These are phyloP conservation scores for Cotesia congregata DNA, from an alignment of 2,888 invertebrate species.

Conservation along the genomic window DNA sequence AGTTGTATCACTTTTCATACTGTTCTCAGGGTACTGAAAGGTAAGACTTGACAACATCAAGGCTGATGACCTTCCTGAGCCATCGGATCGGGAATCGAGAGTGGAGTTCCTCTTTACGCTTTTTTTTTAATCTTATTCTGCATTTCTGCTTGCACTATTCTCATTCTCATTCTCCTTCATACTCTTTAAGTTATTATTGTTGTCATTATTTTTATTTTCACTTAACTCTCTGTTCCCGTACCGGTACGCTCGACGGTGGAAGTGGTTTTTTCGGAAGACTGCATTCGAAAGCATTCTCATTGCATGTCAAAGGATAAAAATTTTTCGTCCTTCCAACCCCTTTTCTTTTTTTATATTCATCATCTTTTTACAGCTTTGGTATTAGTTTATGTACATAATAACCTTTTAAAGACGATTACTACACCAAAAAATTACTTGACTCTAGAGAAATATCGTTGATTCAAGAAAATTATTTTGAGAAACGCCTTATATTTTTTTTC, in stretches of 20 bases:
- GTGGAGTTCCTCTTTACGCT: background rate
- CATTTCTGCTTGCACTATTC: background rate
- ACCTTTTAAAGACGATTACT: background rate
- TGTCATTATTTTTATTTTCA: background rate
- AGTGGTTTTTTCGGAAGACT: conserved; percentile 50
- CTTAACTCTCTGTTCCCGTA: conserved; percentile 28
- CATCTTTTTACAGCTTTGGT: background rate
- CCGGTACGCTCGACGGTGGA: conserved; percentile 39
- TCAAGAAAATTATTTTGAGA: background rate
- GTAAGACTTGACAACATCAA: conserved; percentile 11
- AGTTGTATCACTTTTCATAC: conserved; percentile 62
- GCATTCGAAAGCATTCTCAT: conserved; percentile 21
- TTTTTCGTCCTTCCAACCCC: background rate
- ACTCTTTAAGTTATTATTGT: background rate
- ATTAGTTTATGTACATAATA: background rate
- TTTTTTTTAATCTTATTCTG: background rate
- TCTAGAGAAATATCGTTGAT: background rate
- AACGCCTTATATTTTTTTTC: too few relatives aligned
- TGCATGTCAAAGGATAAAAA: conserved; percentile 30
- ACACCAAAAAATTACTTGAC: background rate
- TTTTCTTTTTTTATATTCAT: background rate
- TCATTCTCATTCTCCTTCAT: background rate
- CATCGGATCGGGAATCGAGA: conserved; percentile 6
- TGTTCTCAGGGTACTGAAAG: conserved; percentile 58
- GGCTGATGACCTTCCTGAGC: conserved; percentile 57